phyloP scores from a whole-genome alignment of 2,113 vertebrate species.

The Scatophagus argus region DNA sequence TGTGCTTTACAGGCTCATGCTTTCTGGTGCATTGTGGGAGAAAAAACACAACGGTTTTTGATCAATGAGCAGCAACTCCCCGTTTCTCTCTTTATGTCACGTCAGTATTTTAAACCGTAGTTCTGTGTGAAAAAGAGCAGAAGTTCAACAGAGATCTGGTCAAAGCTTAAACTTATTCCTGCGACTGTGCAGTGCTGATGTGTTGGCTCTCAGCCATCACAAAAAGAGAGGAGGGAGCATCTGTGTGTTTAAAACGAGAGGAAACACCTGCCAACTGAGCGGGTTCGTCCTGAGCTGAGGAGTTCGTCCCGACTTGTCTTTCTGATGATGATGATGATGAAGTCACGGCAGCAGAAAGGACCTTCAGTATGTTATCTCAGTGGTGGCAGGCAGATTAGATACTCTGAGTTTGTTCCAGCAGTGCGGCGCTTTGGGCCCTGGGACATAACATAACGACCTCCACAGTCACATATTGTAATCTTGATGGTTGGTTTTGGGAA shows the following conservation, averaged over 20 bases:
- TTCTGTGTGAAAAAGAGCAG: background rate
- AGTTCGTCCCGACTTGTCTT: background rate
- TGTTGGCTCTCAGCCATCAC: background rate
- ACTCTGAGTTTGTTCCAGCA: background rate
- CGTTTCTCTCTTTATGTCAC: background rate
- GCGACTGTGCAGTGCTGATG: background rate
- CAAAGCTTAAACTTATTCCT: background rate
- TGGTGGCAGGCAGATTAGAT: constrained; percentile 24
- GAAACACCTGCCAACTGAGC: no score
- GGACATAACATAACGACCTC: background rate
- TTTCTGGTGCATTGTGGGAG: background rate
- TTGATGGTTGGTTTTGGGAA: background rate
- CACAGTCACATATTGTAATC: background rate
- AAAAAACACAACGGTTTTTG: background rate
- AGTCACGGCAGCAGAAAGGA: background rate
- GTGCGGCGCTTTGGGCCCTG: constrained; percentile 15
- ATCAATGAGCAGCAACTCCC: background rate
- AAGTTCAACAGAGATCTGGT: background rate
- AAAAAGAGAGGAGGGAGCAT: background rate
- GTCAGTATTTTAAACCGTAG: background rate
- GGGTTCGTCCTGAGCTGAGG: background rate
- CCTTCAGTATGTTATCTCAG: constrained; percentile 1
- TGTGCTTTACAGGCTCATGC: background rate
- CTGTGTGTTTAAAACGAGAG: background rate
- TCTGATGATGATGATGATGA: background rate